Evolutionary conservation across 2,888 invertebrate species (phyloP), one percentile per base, ranked within the genome.

Genomic region (Callinectes sapidus): DNA sequence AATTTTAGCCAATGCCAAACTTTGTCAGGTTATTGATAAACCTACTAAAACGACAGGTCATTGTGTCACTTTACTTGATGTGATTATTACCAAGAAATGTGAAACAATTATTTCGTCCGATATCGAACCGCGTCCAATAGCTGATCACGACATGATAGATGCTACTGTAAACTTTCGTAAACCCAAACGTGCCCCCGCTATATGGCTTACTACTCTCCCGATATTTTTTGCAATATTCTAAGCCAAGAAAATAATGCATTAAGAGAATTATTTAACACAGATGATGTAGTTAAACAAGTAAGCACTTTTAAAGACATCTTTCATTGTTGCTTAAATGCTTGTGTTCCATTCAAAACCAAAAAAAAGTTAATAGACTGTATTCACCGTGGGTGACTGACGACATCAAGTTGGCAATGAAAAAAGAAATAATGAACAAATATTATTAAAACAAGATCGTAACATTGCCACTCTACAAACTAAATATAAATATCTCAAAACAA

Each of bases 361-460:
- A 71, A 71, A 71, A 71, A 3, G 2, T n/a, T 2, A 6, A 42
- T 3, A 6, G 6, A 2, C 42, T 6, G 6, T 42, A 6, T 6
- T 42, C 42, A n/a, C n/a, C 6, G 6, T 42, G 42, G 42, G 6
- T 42, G 71, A 71, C 2, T n/a, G 71, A 71, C 8, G 71, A 71
- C 71, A 71, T 71, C 71, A 71, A 71, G 8, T 6, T 2, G 8
- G 71, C 71, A 10, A 6, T 71, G 71, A 71, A 10, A 2, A n/a
- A n/a, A n/a, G 71, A 71, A 71, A 71, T 71, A 71, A 71, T 71
- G 71, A 2, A 71, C 71, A 71, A 71, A 71, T 5, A 71, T 71
- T 18, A 10, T 71, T 71, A 71, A 71, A 71, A n/a, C 71, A 71
- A 71, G 23, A 71, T 71, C 71, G 71, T 10, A 3, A 71, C 71